Evolutionary conservation across 2,797 vertebrate species (phyloP), one percentile per base, ranked within the genome.

Genomic region (Tenualosa ilisha): DNA sequence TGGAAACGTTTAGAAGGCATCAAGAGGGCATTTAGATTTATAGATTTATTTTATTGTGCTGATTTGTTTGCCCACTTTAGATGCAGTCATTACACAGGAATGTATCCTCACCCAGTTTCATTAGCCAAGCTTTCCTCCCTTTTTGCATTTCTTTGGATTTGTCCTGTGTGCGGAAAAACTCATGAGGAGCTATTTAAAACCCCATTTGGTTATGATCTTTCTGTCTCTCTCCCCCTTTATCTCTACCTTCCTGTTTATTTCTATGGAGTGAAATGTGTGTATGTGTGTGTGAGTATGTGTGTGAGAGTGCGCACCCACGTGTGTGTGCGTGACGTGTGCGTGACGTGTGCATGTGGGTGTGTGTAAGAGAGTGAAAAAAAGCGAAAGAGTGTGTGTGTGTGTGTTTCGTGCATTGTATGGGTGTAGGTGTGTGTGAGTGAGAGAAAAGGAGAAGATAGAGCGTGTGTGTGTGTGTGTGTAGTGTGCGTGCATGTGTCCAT

Each of bases 31-130:
- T 82, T 90, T 84, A 86, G 86, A 89, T 90, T 90, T 91, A 88
- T 89, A 86, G 85, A 88, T 87, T 91, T 91, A 89, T 88, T 91
- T 92, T 87, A 90, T 88, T 83, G 89, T 85, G 81, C 54, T 84
- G 85, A 82, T 85, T 84, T 93, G 85, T 84, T 15, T 86, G 84
- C 85, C 86, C 87, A 89, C 81, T 82, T 90, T 87, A 91, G 88
- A 92, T 90, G 91, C 91, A 89, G 89, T 90, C 85, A 90, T 81
- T 83, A 82, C 53, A 12, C 51, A 91, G 89, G 87, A 92, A 93
- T 89, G 86, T 89, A 85, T 91, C 86, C 82, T 87, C 87, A 63
- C 54, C 81, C 84, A 63, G 22, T 68, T 82, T 86, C 83, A 86
- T 90, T 87, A 89, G 51, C 87, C 87, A 79, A 72, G 82, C 88